Evolutionary conservation across 2,888 invertebrate species (phyloP), one percentile per base, ranked within the genome.

Genomic region (Spilarctia lutea): DNA sequence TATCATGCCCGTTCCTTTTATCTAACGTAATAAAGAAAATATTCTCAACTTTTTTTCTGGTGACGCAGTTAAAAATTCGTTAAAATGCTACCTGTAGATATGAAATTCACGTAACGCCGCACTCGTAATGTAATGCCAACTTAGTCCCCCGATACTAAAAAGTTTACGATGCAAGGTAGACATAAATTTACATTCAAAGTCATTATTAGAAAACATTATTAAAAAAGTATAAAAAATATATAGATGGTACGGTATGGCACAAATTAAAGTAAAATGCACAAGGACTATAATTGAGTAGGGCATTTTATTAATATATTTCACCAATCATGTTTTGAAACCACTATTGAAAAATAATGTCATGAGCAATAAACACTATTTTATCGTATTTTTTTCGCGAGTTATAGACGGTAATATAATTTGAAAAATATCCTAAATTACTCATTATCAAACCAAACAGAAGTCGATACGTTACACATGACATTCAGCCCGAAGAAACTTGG

Each of bases 131-230:
- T 76, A 81, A 72, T 78, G 81, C 77, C 75, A 74, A 81, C 78
- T 83, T 83, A 74, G 83, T 83, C 85, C 77, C 83, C 72, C 74
- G 83, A 81, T 85, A 83, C 76, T 83, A 85, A 83, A 83, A 83
- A 80, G 76, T 85, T 83, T 83, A 83, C 75, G 83, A 83, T 73
- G 73, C 74, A 75, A 79, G 81, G 80, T 81, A 80, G 78, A 70
- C 78, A 78, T 81, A 84, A 79, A 79, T 81, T 80, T 76, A 83
- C 73, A 75, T 76, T 76, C 72, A 65, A 65, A 71, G 65, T 75
- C 56, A 68, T 78, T 81, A 78, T 81, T 79, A 74, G 71, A 81
- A 80, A 85, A 85, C 65, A 84, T 80, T 74, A 71, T 72, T 65
- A 73, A 82, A 80, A 79, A 81, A 33, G 30, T 30, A 48, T 48